Base-by-base conservation (phyloP, 64 coral and sea anemone species). In the Pachyseris speciosa region DNA sequence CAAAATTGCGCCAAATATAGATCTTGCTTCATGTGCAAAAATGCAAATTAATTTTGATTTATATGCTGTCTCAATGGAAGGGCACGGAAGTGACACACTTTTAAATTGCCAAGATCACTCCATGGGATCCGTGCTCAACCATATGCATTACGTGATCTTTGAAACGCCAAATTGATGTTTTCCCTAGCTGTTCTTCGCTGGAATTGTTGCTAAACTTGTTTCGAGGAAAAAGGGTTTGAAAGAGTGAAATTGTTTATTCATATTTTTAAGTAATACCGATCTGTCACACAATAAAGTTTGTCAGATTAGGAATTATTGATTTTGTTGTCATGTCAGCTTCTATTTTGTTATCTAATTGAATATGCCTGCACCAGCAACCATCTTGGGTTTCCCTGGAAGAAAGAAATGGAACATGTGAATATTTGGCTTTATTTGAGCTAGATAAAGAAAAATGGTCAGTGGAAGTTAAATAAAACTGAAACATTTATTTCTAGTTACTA, bases 11-110 rank as follows among this genome's bases (percentile, higher is more conserved):
- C 58, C 9, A 29, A 85, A 50, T 30, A 17, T 44, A 45, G 27
- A 27, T 22, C 34, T 17, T 85, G 16, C 15, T 69, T 63, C 37
- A 43, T 38, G 60, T 47, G 45, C 25, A 44, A 4, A 68, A 67
- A 69, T 69, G 63, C 33, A 72, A 69, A 85, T 58, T 61, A n/a
- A n/a, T 58, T 34, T 55, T 28, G 8, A 33, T 31, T 86, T 5
- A 61, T 53, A 17, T 83, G 43, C 43, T 55, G 51, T 55, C 51
- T 17, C 2, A 13, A 4, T 32, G 27, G 8, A 34, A 9, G 40
- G 25, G 7, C 6, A 30, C 31, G 16, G 12, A 57, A 30, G 15
- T 79, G 75, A 11, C 75, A 79, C 48, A 15, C 19, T 79, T 34
- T 53, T 9, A 75, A 75, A 29, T 31, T 15, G 16, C 3, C 28